phyloP scores from a whole-genome alignment of 2,888 invertebrate genomes.

The Epinotia ramella region DNA sequence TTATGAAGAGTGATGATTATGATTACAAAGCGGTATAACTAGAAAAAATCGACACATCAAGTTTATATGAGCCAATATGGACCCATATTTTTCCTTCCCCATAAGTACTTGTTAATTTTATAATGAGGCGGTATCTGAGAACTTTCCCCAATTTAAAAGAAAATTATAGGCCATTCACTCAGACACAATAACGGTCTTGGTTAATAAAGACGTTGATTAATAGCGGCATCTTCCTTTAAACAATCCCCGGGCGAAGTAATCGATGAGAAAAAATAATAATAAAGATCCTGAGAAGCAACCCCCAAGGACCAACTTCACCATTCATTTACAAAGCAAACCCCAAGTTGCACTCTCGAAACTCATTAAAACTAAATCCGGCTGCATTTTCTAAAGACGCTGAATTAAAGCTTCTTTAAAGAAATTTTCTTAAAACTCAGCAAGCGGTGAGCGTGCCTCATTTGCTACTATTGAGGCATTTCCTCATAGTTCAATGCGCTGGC shows the following conservation, averaged over 20 bases:
- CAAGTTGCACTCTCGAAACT: constrained; percentile 80
- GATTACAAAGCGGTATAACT: too few species aligned
- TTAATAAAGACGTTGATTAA: constrained; percentile 33
- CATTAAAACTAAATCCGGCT: constrained; percentile 84
- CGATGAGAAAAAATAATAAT: constrained; percentile 54
- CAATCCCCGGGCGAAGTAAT: constrained; percentile 30
- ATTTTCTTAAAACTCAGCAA: constrained; percentile 77
- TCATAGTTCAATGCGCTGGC: constrained; percentile 68
- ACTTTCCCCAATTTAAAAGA: not conserved
- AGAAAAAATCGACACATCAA: too few species aligned
- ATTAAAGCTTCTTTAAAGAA: constrained; percentile 79
- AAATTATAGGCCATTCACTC: constrained; percentile 18
- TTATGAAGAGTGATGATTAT: too few species aligned
- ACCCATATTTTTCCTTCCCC: not conserved
- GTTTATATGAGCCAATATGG: too few species aligned
- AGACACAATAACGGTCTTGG: constrained; percentile 18
- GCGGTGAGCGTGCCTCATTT: constrained; percentile 79
- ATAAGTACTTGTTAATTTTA: not conserved
- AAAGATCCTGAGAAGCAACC: constrained; percentile 53
- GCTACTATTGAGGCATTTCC: constrained; percentile 77
- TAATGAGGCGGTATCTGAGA: constrained; percentile 12
- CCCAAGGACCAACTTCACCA: constrained; percentile 62
- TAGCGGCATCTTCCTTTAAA: constrained; percentile 9
- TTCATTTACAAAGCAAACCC: constrained; percentile 80
- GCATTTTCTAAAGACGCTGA: constrained; percentile 83